Conservation (phyloP, 2,888 invertebrate species). For the Amiota mariae region DNA sequence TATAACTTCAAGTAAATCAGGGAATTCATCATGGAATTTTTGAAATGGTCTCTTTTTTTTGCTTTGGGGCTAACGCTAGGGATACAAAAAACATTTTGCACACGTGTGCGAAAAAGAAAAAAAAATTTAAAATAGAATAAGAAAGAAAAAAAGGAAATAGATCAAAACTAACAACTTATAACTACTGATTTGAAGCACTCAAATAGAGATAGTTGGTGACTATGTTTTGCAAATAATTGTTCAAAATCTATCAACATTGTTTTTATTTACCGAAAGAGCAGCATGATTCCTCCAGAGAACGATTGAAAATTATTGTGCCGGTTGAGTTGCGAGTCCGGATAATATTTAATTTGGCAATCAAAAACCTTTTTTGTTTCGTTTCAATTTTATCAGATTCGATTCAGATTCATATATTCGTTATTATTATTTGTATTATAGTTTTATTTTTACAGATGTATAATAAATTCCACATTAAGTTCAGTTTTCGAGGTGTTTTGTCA, state of each 20-base stretch:
- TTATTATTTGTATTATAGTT: conserved; percentile 38
- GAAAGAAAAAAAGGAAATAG: too few species aligned
- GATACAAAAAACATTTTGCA: too few species aligned
- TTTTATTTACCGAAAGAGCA: conserved; percentile 89
- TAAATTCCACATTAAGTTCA: neutral
- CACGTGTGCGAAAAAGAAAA: too few species aligned
- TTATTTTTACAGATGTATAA: conserved; percentile 8
- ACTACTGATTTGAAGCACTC: too few species aligned
- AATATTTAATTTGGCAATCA: conserved; percentile 92
- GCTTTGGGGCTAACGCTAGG: too few species aligned
- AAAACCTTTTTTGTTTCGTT: conserved; percentile 82
- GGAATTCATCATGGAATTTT: too few species aligned
- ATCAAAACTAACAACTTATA: too few species aligned
- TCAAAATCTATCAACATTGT: conserved; percentile 56
- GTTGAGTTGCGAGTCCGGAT: conserved; percentile 89
- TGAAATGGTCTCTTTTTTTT: too few species aligned
- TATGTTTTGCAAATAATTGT: conserved; percentile 64
- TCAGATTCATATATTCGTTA: conserved; percentile 44
- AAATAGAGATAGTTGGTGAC: too few species aligned
- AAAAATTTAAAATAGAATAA: too few species aligned
- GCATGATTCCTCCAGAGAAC: conserved; percentile 92
- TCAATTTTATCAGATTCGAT: conserved; percentile 35
- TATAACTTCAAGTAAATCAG: too few species aligned
- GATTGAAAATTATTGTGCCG: conserved; percentile 97
- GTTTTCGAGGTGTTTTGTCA: neutral